These are phyloP conservation scores for Tillus elongatus DNA, from an alignment of 2,888 invertebrate genomes.

Conservation along the genomic window DNA sequence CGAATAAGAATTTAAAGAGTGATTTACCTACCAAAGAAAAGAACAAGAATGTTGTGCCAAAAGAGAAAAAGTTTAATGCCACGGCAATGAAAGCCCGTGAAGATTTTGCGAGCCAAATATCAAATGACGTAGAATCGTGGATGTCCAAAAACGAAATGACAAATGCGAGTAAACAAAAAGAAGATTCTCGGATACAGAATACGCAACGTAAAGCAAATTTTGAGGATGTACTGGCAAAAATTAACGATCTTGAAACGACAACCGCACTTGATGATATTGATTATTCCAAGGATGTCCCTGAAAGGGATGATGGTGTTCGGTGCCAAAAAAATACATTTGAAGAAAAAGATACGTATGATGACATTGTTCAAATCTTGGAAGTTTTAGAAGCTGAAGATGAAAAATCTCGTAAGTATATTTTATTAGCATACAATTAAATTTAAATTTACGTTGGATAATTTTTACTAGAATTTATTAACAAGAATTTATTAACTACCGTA, in stretches of 20 bases:
- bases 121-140: slow-evolving; percentile 32
- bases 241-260: slow-evolving; percentile 20
- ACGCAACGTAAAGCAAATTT: slow-evolving; percentile 24
- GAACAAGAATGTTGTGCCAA: slow-evolving; percentile 13
- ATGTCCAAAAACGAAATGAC: slow-evolving; percentile 22
- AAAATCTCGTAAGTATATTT: slow-evolving; percentile 35
- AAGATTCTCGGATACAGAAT: slow-evolving; percentile 5
- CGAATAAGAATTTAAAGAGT: slow-evolving; percentile 7
- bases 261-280: slow-evolving; percentile 9
- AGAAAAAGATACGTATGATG: slow-evolving; percentile 36
- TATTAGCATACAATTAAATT: neutral
- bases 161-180: slow-evolving; percentile 5
- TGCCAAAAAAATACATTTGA: too few species aligned
- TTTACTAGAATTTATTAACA: slow-evolving; percentile 5
- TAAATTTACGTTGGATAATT: slow-evolving; percentile 7
- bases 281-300: neutral
- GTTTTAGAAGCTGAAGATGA: slow-evolving; percentile 42
- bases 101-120: slow-evolving; percentile 18
- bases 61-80: slow-evolving; percentile 19
- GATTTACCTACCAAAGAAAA: slow-evolving; percentile 13
- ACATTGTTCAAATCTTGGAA: slow-evolving; percentile 42
- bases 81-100: slow-evolving; percentile 21
- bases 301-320: neutral
- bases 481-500: too few species aligned
- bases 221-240: slow-evolving; percentile 29